These are phyloP conservation scores for Acanthopagrus latus DNA, from an alignment of 2,797 vertebrate genomes.

Conservation along the genomic window DNA sequence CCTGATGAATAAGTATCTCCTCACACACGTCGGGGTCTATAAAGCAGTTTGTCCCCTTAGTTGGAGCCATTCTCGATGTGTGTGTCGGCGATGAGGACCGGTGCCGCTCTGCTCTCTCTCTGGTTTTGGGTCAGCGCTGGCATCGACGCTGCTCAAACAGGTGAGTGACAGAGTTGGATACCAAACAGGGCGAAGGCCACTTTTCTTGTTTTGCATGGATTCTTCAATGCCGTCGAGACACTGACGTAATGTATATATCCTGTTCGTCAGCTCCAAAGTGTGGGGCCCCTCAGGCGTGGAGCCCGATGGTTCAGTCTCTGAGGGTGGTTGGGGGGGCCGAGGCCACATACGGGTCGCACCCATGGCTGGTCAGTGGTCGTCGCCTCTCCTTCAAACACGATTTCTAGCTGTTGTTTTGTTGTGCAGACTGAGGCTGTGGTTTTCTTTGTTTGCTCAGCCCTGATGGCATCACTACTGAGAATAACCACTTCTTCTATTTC, in stretches of 20 bases:
- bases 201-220: not conserved
- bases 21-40: constrained; percentile 23
- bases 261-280: constrained; percentile 76
- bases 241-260: not conserved
- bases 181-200: accelerated
- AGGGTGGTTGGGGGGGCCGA: constrained; percentile 82
- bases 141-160: constrained; percentile 37
- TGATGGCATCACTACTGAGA: not conserved
- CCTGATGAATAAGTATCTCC: constrained; percentile 2
- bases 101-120: constrained; percentile 58
- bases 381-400: not conserved
- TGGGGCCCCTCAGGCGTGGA: constrained; percentile 56
- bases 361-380: constrained; percentile 80
- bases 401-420: not conserved
- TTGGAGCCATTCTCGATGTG: constrained; percentile 36
- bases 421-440: too few species aligned
- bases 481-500: not conserved
- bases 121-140: constrained; percentile 45
- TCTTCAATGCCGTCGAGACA: not conserved
- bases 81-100: constrained; percentile 54
- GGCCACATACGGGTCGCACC: constrained; percentile 78
- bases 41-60: constrained; percentile 44
- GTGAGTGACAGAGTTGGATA: constrained; percentile 49
- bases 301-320: constrained; percentile 41
- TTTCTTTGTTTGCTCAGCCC: not conserved